Conservation (phyloP, 2,113 vertebrate genomes). For the Hassar affinis region DNA sequence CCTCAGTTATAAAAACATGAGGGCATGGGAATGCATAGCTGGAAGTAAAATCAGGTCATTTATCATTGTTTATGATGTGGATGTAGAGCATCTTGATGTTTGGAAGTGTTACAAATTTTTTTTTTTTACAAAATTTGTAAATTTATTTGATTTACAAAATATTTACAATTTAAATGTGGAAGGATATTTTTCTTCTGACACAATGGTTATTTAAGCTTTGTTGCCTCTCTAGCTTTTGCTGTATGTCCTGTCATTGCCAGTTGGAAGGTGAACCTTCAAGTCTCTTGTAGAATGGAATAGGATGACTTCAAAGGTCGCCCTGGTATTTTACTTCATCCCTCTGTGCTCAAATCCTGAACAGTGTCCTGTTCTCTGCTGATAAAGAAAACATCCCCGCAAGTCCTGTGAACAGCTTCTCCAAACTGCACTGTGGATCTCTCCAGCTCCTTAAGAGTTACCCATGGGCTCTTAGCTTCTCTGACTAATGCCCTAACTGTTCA, state of each 20-base stretch:
- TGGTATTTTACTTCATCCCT: background rate
- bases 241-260: background rate
- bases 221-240: background rate
- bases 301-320: background rate
- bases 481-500: background rate
- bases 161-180: background rate
- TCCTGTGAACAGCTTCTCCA: background rate
- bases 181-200: background rate
- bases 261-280: background rate
- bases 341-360: background rate
- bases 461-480: background rate
- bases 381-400: background rate
- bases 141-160: background rate
- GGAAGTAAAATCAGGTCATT: background rate
- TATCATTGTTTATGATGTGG: background rate
- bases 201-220: background rate
- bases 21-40: background rate
- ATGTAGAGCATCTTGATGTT: background rate
- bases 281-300: background rate
- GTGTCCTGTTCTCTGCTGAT: background rate
- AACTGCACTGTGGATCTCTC: background rate
- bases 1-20: background rate
- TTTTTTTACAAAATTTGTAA: no score
- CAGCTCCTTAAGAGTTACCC: background rate
- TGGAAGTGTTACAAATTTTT: background rate